These are phyloP conservation scores for Akabosia matsudoensis DNA, from an alignment of 1,140 invertebrate genomes.

Conservation along the genomic window DNA sequence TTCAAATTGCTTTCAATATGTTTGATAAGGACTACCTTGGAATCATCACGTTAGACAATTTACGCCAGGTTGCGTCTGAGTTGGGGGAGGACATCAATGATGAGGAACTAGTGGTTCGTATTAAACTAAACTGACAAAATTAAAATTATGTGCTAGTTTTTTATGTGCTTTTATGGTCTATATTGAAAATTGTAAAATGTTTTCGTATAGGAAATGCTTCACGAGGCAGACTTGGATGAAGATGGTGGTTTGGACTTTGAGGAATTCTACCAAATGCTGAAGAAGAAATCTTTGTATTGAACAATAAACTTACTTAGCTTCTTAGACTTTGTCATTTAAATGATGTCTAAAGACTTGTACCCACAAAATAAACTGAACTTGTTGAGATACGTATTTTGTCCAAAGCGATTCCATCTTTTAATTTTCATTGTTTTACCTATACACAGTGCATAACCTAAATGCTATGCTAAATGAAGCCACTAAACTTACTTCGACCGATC, in stretches of 20 bases:
- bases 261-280: constrained; percentile 95
- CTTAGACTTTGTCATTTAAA: no score
- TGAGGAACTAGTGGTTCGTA: constrained; percentile 72
- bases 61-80: constrained; percentile 92
- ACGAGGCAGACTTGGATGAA: constrained; percentile 92
- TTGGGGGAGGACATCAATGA: constrained; percentile 92
- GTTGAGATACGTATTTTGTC: no score
- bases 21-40: constrained; percentile 93
- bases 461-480: no score
- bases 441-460: no score
- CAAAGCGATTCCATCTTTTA: no score
- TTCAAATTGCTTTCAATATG: constrained; percentile 89
- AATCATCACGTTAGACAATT: constrained; percentile 91
- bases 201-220: constrained; percentile 90
- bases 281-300: constrained; percentile 93
- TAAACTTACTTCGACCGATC: no score
- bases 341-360: no score
- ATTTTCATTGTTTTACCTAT: no score
- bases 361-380: no score
- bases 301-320: no score
- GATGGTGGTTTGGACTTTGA: constrained; percentile 94
- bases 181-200: not conserved
- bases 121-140: not conserved
- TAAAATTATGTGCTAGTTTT: not conserved
- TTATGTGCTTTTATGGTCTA: constrained; percentile 1